These are phyloP conservation scores for Hemaris fuciformis DNA, from an alignment of 2,888 invertebrate genomes.

Conservation along the genomic window DNA sequence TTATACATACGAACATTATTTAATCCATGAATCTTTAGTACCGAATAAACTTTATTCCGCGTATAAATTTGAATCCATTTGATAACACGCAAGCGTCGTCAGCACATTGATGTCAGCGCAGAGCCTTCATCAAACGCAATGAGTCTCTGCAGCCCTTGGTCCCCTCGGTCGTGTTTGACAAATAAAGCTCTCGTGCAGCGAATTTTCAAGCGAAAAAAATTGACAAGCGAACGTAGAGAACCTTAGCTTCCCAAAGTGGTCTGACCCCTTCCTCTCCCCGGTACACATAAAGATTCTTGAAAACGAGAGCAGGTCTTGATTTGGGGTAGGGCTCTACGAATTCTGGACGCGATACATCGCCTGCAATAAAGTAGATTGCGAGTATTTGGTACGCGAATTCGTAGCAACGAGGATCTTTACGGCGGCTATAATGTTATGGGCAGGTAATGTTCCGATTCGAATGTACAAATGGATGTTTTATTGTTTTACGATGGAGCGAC, in stretches of 20 bases:
- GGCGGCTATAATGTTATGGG: slow-evolving; percentile 76
- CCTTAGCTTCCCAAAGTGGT: slow-evolving; percentile 43
- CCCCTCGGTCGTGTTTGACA: slow-evolving; percentile 63
- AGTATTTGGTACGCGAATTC: slow-evolving; percentile 76
- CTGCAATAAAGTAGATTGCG: slow-evolving; percentile 78
- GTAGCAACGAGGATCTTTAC: slow-evolving; percentile 71
- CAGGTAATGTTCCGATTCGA: slow-evolving; percentile 74
- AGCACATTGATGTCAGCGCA: slow-evolving; percentile 37
- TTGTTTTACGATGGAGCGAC: slow-evolving; percentile 62
- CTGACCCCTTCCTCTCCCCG: slow-evolving; percentile 36
- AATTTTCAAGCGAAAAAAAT: slow-evolving; percentile 70
- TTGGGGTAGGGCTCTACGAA: slow-evolving; percentile 40
- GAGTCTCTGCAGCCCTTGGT: slow-evolving; percentile 39
- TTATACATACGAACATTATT: background rate
- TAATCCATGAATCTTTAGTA: background rate
- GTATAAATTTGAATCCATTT: background rate
- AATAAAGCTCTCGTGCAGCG: slow-evolving; percentile 71
- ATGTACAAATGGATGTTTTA: slow-evolving; percentile 68
- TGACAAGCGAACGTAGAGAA: slow-evolving; percentile 60
- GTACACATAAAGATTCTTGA: slow-evolving; percentile 16
- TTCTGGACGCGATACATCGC: slow-evolving; percentile 53
- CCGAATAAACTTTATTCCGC: background rate
- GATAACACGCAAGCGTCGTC: slow-evolving; percentile 32
- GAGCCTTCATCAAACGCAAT: slow-evolving; percentile 40
- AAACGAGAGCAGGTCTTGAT: slow-evolving; percentile 24